Evolutionary conservation across 2,888 invertebrate species (phyloP).

Genomic region (Drosophila multiciliata): DNA sequence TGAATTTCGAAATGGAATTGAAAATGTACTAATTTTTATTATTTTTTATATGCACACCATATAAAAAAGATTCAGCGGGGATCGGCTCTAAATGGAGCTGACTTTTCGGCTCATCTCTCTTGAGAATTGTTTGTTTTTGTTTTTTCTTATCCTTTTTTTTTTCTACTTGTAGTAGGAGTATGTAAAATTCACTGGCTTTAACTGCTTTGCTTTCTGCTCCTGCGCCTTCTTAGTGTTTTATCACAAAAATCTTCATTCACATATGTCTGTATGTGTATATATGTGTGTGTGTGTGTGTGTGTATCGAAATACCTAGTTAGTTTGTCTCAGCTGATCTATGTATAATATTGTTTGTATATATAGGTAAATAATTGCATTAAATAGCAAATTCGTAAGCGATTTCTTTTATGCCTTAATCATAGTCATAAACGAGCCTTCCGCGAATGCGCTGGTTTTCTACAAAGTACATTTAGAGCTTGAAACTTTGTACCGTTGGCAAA

Average conservation of each 20-base stretch:
- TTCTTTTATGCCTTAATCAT: conserved; percentile 65
- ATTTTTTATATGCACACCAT: background rate
- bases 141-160: background rate
- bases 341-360: conserved; percentile 51
- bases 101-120: background rate
- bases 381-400: conserved; percentile 81
- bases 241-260: conserved; percentile 74
- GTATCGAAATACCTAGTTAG: conserved; percentile 48
- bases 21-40: background rate
- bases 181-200: conserved; percentile 71
- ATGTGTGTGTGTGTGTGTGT: conserved; percentile 31
- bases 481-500: conserved; percentile 46
- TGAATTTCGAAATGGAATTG: conserved; percentile 1
- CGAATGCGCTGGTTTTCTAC: conserved; percentile 19
- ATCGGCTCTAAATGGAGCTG: conserved; percentile 10
- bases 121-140: background rate
- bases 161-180: conserved; percentile 36
- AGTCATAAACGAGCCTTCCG: conserved; percentile 22
- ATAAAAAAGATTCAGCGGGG: background rate
- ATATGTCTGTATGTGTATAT: conserved; percentile 36
- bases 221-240: conserved; percentile 62
- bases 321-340: conserved; percentile 37
- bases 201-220: conserved; percentile 15
- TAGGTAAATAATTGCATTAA: conserved; percentile 77
- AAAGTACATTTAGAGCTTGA: conserved; percentile 32